Percentiles rank a stretch among this genome's conserved stretches.
Conservation (phyloP, 2,797 vertebrate species). For the Chlorospingus semifuscus region DNA sequence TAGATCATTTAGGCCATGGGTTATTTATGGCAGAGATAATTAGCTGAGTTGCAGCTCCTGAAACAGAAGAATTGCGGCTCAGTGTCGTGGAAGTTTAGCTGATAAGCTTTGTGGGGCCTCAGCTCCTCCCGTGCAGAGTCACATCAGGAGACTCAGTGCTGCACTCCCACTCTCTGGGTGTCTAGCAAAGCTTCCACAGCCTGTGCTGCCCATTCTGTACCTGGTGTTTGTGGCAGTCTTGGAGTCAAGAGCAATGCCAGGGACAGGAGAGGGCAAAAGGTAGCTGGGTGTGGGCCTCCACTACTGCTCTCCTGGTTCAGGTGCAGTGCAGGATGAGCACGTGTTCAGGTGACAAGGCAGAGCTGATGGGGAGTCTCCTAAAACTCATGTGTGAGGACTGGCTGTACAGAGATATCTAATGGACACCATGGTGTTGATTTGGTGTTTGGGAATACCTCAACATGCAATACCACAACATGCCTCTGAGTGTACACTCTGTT, state of each 20-base stretch:
- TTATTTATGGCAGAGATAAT: conserved; percentile 20
- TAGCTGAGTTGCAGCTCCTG: conserved; percentile 2
- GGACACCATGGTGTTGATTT: neutral
- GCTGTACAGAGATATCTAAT: neutral
- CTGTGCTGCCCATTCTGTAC: neutral
- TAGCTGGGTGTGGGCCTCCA: fast-evolving
- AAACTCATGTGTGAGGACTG: neutral
- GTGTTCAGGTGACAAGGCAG: fast-evolving
- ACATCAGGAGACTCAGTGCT: neutral
- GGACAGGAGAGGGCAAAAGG: neutral
- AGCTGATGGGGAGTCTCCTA: neutral
- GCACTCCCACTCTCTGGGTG: neutral
- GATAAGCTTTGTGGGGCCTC: neutral
- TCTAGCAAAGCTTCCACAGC: neutral
- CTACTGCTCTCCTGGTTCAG: neutral
- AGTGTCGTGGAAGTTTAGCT: neutral
- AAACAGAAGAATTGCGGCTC: neutral
- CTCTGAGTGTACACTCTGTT: fast-evolving
- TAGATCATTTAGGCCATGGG: neutral
- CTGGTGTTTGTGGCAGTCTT: neutral
- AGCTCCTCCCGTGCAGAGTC: fast-evolving
- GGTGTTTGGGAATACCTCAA: neutral
- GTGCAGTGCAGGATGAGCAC: neutral
- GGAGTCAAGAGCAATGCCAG: neutral
- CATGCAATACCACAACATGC: neutral